Evolutionary conservation across 2,797 vertebrate genomes (phyloP).

Genomic region (Hipposideros larvatus): DNA sequence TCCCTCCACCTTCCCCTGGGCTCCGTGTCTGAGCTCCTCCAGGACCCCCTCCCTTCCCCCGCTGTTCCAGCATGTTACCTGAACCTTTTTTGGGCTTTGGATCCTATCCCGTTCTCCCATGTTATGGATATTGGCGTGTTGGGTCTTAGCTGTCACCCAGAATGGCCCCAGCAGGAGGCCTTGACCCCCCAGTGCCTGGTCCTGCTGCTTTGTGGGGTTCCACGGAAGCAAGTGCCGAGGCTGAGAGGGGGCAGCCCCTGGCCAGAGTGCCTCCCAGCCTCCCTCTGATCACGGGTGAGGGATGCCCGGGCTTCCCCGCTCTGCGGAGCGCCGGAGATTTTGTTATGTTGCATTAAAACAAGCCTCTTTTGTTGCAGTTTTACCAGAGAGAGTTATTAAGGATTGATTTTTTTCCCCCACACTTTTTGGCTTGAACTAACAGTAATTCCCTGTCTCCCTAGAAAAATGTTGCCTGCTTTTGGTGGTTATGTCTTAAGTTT

Average conservation of each 20-base stretch:
- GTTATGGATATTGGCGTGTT: fast-evolving
- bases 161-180: background rate
- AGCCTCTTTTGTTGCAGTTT: background rate
- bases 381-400: background rate
- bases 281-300: background rate
- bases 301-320: background rate
- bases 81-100: background rate
- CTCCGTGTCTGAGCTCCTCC: background rate
- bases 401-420: background rate
- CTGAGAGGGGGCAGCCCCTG: background rate
- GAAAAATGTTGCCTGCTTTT: background rate
- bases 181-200: too few relatives aligned
- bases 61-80: fast-evolving
- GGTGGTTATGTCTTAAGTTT: too few relatives aligned
- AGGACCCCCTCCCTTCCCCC: fast-evolving
- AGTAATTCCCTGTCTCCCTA: background rate
- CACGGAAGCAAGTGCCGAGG: fast-evolving
- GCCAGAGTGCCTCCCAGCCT: background rate
- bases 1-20: fast-evolving
- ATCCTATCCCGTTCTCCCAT: fast-evolving
- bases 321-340: background rate
- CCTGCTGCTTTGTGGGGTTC: background rate
- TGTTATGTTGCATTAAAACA: background rate
- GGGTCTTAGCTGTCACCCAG: background rate
- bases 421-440: background rate